phyloP scores from a whole-genome alignment of 2,113 vertebrate species.

The Ardeotis arabs region DNA sequence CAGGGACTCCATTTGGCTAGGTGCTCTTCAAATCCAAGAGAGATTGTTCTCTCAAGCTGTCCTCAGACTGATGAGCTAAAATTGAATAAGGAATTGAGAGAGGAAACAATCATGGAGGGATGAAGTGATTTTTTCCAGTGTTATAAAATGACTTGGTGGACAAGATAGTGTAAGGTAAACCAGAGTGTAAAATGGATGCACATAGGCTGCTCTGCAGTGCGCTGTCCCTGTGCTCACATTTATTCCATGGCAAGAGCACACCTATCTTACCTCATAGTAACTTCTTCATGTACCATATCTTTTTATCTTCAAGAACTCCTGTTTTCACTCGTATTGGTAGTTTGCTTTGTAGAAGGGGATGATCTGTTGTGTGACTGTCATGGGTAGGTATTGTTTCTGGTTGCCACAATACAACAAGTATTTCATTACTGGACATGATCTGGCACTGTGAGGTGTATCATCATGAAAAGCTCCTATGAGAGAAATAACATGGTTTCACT shows the following conservation, averaged over 20 bases:
- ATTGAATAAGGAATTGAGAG: not conserved
- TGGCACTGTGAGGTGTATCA: not conserved
- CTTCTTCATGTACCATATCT: not conserved
- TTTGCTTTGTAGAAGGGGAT: not conserved
- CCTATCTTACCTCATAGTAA: not conserved
- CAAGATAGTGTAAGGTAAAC: not conserved
- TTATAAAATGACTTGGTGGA: not conserved
- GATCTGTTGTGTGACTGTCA: not conserved
- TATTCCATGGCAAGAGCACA: not conserved
- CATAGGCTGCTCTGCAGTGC: not conserved
- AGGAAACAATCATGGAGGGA: not conserved
- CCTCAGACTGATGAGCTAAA: not conserved
- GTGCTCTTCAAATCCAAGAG: not conserved
- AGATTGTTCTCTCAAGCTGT: not conserved
- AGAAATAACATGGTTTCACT: not conserved
- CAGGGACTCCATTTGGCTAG: not conserved
- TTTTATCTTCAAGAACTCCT: not conserved
- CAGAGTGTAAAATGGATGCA: not conserved
- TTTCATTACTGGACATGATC: not conserved
- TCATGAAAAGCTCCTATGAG: not conserved
- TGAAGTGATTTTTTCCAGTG: not conserved
- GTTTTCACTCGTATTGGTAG: not conserved
- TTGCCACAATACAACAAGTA: not conserved
- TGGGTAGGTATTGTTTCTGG: not conserved
- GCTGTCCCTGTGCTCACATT: not conserved